These are phyloP conservation scores for Atrichornis clamosus DNA, from an alignment of 2,113 vertebrate species.

Conservation along the genomic window DNA sequence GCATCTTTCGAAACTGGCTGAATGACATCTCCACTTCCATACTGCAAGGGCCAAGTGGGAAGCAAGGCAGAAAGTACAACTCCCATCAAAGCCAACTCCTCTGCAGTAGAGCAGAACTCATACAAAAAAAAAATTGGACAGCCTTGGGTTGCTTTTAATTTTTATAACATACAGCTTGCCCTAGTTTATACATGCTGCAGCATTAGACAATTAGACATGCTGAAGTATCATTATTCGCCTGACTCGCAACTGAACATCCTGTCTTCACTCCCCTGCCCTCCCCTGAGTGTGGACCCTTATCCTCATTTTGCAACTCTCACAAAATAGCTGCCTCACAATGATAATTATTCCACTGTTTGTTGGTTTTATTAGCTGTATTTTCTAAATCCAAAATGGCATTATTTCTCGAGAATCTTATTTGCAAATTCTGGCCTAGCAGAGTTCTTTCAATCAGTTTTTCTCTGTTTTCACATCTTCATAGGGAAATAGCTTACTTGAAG, in stretches of 20 bases:
- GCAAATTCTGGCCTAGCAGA: not conserved
- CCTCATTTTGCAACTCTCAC: slow-evolving; percentile 9
- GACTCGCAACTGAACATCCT: not conserved
- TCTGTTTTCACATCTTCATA: not conserved
- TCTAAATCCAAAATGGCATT: not conserved
- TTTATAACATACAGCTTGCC: slow-evolving; percentile 16
- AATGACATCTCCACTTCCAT: not conserved
- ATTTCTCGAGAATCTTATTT: not conserved
- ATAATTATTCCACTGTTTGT: not conserved
- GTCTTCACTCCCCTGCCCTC: not conserved
- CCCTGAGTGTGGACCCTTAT: not conserved
- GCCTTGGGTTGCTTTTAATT: slow-evolving; percentile 30
- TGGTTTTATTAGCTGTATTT: not conserved
- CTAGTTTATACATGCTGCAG: slow-evolving; percentile 44
- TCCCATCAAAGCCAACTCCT: not conserved
- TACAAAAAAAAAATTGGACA: not conserved
- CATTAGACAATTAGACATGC: slow-evolving; percentile 62
- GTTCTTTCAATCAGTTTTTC: not conserved
- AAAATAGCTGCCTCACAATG: not conserved
- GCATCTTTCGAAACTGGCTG: not conserved
- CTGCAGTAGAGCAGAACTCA: not conserved
- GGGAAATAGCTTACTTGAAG: not conserved
- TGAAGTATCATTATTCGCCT: slow-evolving; percentile 40
- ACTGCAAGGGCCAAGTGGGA: not conserved
- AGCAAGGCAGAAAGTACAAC: not conserved